Percentiles rank a stretch among this genome's conserved stretches.
These are phyloP conservation scores for Centropyge bicolor DNA, from an alignment of 2,797 vertebrate species.

Conservation along the genomic window DNA sequence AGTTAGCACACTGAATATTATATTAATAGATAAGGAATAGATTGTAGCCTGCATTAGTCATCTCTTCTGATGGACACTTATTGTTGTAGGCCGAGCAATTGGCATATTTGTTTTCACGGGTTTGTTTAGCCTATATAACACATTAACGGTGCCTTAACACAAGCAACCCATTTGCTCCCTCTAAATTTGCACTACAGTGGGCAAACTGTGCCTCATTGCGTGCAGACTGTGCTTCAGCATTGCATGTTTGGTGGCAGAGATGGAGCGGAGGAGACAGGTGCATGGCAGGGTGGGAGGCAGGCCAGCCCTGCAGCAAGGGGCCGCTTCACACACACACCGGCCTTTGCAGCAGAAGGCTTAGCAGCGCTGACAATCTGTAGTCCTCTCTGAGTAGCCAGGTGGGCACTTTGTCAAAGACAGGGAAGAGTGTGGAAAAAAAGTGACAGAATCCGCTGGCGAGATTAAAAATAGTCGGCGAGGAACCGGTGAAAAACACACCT, in stretches of 20 bases:
- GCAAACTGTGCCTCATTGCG: not conserved
- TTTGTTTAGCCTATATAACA: conserved; percentile 23
- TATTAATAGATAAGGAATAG: not conserved
- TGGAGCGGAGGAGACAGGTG: conserved; percentile 58
- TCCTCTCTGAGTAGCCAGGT: conserved; percentile 50
- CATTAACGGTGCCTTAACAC: not conserved
- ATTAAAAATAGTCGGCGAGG: conserved; percentile 18
- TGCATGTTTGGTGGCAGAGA: conserved; percentile 18
- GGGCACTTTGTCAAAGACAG: conserved; percentile 40
- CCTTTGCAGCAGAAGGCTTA: conserved; percentile 80
- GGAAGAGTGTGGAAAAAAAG: not conserved
- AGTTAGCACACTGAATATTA: not conserved
- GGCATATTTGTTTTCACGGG: conserved; percentile 31
- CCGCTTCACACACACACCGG: conserved; percentile 70
- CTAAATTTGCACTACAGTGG: not conserved
- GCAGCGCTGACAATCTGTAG: conserved; percentile 69
- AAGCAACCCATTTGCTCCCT: not conserved
- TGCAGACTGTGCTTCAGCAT: conserved; percentile 3
- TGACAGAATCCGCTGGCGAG: not conserved
- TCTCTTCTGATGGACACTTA: conserved; percentile 25
- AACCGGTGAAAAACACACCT: not conserved
- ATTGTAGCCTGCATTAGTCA: conserved; percentile 32
- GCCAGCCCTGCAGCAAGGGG: conserved; percentile 85
- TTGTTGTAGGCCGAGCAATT: conserved; percentile 42
- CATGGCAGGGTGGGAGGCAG: conserved; percentile 77